Percentiles rank a stretch among this genome's conserved stretches.
phyloP scores from a whole-genome alignment of 2,888 invertebrate species.

The Drosophila pseudotakahashii region DNA sequence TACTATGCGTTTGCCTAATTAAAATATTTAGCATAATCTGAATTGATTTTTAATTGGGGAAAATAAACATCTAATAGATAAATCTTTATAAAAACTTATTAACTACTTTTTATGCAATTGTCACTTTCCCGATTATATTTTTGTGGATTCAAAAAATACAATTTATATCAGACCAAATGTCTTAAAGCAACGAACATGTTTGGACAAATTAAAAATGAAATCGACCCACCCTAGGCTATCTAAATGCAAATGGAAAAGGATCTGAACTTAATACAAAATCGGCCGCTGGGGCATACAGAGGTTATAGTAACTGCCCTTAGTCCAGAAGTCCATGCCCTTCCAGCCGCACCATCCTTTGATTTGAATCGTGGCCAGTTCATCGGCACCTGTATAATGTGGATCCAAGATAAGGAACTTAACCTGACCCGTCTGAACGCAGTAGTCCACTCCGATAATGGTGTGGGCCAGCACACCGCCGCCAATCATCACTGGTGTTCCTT shows the following conservation, averaged over 20 bases:
- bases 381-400: conserved; percentile 97
- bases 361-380: conserved; percentile 90
- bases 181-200: neutral
- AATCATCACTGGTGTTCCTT: conserved; percentile 99
- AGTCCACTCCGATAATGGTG: conserved; percentile 97
- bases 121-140: too few species aligned
- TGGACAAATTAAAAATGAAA: neutral
- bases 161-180: too few species aligned
- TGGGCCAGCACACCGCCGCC: conserved; percentile 99
- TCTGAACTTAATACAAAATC: conserved; percentile 76
- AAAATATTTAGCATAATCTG: too few species aligned
- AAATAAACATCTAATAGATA: neutral
- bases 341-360: conserved; percentile 98
- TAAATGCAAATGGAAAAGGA: conserved; percentile 45
- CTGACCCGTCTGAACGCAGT: conserved; percentile 91
- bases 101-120: too few species aligned
- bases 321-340: conserved; percentile 98
- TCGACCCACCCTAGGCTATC: conserved; percentile 9
- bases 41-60: neutral
- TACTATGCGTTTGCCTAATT: too few species aligned
- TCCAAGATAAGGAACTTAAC: conserved; percentile 97
- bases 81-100: neutral
- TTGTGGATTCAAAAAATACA: too few species aligned
- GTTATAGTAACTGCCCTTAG: conserved; percentile 97
- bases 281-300: conserved; percentile 93